Base-by-base conservation (phyloP, 2,113 vertebrate species). In the Apaloderma vittatum region DNA sequence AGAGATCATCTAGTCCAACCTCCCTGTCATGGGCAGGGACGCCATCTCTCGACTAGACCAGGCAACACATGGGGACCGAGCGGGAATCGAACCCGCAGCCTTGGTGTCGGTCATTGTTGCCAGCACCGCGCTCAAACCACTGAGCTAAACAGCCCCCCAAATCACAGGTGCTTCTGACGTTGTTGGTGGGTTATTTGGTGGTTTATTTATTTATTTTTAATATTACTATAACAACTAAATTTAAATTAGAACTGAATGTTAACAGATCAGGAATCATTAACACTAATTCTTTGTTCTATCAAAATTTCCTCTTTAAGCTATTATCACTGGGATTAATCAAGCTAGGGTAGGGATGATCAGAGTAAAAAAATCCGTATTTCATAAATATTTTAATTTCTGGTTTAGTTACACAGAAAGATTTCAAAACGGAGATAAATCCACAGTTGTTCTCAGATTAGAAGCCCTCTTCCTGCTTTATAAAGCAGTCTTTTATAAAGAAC, bases 241-340 rank as follows among this genome's bases (percentile, higher is more conserved):
- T 26, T 48, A 88, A 77, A 77, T 81, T 77, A 84, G 29, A 91
- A 74, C 30, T 67, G 23, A 79, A 70, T 45, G 34, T 26, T 49
- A 89, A 49, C 9, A 51, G 40, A 89, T 75, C 26, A 72, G 62
- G 52, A 87, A 85, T 67, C 30, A 52, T 81, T 83, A 86, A 75
- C 8, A 71, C 27, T 59, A 62, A 66, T 9, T 62, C 24, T 75
- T 75, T 90, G 52, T 82, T 66, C 52, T 78, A 18, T 32, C 37
- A 65, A 87, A 78, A 78, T 78, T 17, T 73, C 15, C 57, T 73
- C 74, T 71, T 72, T 43, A 75, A 61, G 43, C 26, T 90, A 55
- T 91, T 92, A 61, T 55, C 43, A 46, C 32, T 57, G 43, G 48
- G 23, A 87, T 94, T 89, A 84, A 86, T 81, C 86, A 78, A 87